Percentiles rank a stretch among this genome's conserved stretches.
Evolutionary conservation across 2,797 vertebrate species (phyloP).

Genomic region (Momotus momota): DNA sequence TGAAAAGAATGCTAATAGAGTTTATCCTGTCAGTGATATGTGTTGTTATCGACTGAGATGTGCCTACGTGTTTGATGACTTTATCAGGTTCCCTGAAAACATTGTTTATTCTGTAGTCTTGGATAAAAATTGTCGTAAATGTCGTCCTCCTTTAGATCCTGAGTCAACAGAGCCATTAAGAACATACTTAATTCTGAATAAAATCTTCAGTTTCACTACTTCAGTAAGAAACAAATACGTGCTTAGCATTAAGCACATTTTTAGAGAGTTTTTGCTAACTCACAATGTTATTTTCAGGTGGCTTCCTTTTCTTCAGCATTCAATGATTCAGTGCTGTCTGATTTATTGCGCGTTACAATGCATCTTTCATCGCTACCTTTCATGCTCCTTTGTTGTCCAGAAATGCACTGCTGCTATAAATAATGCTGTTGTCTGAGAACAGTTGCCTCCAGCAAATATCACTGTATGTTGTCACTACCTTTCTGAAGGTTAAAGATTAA

Average conservation of each 20-base stretch:
- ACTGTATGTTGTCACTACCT: not conserved
- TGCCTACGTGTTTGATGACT: not conserved
- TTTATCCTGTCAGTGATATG: conserved; percentile 7
- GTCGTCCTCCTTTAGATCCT: not conserved
- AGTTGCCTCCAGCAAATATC: conserved; percentile 11
- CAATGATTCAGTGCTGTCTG: not conserved
- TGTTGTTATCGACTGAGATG: not conserved
- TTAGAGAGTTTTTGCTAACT: not conserved
- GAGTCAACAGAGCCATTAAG: not conserved
- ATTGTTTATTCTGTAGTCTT: not conserved
- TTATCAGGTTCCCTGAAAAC: not conserved
- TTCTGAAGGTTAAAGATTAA: conserved; percentile 38
- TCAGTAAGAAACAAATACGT: not conserved
- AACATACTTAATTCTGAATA: not conserved
- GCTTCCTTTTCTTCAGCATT: not conserved
- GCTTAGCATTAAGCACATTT: not conserved
- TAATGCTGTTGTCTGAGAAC: not conserved
- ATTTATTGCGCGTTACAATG: conserved; percentile 19
- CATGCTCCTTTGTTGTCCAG: conserved; percentile 13
- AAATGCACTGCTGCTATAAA: conserved; percentile 23
- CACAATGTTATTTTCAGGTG: not conserved
- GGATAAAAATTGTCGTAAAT: conserved; percentile 7
- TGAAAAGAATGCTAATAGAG: not conserved
- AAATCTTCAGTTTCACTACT: not conserved
- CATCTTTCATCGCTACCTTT: conserved; percentile 13